Conservation (phyloP, 1,140 invertebrate species). For the Euborellia annulipes region DNA sequence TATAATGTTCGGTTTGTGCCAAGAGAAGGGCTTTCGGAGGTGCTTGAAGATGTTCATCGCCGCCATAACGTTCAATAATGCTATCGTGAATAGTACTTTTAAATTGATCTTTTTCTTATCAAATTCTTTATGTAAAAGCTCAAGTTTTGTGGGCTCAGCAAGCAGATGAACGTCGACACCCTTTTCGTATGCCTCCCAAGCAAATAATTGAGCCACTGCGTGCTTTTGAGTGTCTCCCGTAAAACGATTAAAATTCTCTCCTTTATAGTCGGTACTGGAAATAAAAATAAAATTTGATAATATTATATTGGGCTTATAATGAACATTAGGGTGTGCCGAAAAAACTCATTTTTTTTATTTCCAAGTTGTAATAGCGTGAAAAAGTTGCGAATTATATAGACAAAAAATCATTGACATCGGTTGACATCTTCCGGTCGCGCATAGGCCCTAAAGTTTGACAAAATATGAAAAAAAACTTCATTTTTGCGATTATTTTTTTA, state of each 20-base stretch:
- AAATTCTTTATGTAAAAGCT: constrained; percentile 80
- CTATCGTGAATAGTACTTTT: constrained; percentile 58
- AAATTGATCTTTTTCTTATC: constrained; percentile 75
- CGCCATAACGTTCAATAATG: constrained; percentile 78
- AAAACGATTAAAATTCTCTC: constrained; percentile 92
- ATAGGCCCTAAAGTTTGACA: no score
- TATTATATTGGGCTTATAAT: no score
- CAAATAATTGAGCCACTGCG: constrained; percentile 85
- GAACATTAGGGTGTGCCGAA: no score
- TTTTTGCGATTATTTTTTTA: no score
- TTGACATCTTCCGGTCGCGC: no score
- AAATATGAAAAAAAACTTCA: no score
- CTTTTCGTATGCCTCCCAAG: constrained; percentile 90
- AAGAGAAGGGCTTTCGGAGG: constrained; percentile 73
- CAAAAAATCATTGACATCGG: no score
- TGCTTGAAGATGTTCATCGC: constrained; percentile 75
- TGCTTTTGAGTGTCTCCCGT: constrained; percentile 86
- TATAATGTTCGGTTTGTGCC: constrained; percentile 91
- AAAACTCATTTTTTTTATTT: no score
- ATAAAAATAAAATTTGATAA: constrained; percentile 18
- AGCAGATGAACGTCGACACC: constrained; percentile 92
- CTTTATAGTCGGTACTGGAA: constrained; percentile 67
- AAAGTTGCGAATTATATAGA: no score
- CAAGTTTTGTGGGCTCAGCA: constrained; percentile 94
- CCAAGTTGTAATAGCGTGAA: no score